These are phyloP conservation scores for Haemorhous mexicanus DNA, from an alignment of 2,113 vertebrate species.

Conservation along the genomic window DNA sequence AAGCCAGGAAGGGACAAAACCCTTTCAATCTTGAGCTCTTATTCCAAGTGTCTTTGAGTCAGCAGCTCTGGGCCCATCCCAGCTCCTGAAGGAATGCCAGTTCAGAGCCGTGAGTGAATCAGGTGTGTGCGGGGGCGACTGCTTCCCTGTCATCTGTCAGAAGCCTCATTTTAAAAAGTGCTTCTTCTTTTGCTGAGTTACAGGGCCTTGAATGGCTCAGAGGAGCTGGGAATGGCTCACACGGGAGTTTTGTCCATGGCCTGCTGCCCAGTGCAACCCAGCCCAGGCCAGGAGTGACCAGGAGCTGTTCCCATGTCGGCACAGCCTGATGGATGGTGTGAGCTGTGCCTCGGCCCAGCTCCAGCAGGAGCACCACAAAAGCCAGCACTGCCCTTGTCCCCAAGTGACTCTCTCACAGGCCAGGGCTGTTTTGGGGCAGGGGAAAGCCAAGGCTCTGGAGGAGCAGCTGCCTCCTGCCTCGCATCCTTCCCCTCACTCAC, in stretches of 20 bases:
- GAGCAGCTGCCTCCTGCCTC: background rate
- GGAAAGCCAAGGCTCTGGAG: background rate
- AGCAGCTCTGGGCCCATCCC: constrained; percentile 39
- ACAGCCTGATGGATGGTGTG: background rate
- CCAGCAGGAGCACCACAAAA: background rate
- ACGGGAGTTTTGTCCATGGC: background rate
- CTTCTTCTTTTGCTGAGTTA: background rate
- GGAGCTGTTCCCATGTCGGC: background rate
- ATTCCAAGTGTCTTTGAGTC: constrained; percentile 39
- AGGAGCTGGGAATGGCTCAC: background rate
- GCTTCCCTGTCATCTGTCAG: constrained; percentile 41
- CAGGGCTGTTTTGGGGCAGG: background rate
- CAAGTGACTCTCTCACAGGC: background rate
- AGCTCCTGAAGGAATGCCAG: constrained; percentile 35
- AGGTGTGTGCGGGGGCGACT: constrained; percentile 39
- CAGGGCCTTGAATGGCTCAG: background rate
- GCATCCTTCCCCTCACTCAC: background rate
- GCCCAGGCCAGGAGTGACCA: background rate
- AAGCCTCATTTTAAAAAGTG: constrained; percentile 21
- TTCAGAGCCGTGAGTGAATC: constrained; percentile 24
- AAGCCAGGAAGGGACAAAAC: constrained; percentile 10
- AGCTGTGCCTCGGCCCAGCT: background rate
- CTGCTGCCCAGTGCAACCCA: background rate
- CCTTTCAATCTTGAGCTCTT: background rate
- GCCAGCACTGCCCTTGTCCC: background rate